Base-by-base conservation (phyloP, 2,888 invertebrate genomes). In the Agriopis aurantiaria region DNA sequence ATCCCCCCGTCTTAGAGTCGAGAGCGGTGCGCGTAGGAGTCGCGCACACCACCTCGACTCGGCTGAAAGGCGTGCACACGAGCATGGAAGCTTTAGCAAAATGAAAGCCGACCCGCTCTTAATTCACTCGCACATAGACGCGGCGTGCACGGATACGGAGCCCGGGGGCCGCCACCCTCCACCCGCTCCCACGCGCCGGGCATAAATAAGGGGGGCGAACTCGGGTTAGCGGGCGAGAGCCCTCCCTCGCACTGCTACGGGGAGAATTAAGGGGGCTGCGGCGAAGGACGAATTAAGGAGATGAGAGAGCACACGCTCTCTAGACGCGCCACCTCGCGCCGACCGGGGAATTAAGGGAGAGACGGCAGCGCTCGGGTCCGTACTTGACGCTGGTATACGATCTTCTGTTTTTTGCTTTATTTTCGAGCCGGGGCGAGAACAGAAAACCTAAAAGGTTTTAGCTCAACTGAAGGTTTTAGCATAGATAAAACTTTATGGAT, bases 271-370 rank as follows among this genome's bases (percentile, higher is more conserved):
- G 93, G 93, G 93, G 93, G 93, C 86, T 93, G 93, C 87, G 92
- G 92, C 93, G 94, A 93, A 93, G 94, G 94, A 93, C 94, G 92
- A 94, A 93, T 93, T 94, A 93, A 94, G 94, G 93, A 94, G 94
- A 93, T 93, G 93, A 93, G 93, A 93, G 92, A 93, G 93, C 91
- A 91, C 91, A 90, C 91, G 91, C 91, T 93, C 92, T 92, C 91
- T 91, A 92, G 92, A 89, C 91, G 88, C 88, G 89, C 89, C 89
- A 88, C 90, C 89, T 90, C 88, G 85, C 84, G 83, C 87, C 86
- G 85, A 85, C 85, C 88, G 87, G 88, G 90, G 91, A 91, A 91
- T 92, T 91, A 91, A 87, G 88, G 86, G 84, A 87, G 78, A 78
- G 77, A 72, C 75, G 72, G 73, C 68, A 75, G 74, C 75, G 75